Percentiles rank a stretch among this genome's conserved stretches.
phyloP scores from a whole-genome alignment of 2,797 vertebrate genomes.

The Phylloscopus collybita region DNA sequence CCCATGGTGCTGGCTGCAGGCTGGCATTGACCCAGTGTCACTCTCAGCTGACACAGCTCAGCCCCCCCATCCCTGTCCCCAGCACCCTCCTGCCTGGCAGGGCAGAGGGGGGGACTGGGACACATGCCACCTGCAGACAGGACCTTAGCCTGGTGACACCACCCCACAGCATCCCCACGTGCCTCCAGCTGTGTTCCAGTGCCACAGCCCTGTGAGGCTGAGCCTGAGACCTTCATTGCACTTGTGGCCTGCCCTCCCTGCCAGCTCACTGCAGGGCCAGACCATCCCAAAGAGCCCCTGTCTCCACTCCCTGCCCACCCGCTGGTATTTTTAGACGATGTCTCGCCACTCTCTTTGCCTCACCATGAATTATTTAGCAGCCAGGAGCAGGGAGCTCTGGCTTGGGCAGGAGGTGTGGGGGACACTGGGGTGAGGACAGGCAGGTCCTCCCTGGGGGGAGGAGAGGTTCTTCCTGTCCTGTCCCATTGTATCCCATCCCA shows the following conservation, averaged over 20 bases:
- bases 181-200: neutral
- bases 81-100: neutral
- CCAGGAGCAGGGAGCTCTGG: neutral
- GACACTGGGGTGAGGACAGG: neutral
- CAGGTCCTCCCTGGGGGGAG: neutral
- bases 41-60: neutral
- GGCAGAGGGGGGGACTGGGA: too few species aligned
- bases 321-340: neutral
- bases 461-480: neutral
- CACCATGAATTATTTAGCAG: constrained; percentile 13
- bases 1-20: neutral
- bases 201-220: neutral
- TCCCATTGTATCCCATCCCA: neutral
- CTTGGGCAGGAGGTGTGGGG: fast-evolving
- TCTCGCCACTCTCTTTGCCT: neutral
- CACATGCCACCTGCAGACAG: neutral
- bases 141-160: neutral
- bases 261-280: neutral
- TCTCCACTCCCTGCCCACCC: neutral
- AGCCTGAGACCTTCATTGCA: neutral
- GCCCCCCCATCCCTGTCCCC: neutral
- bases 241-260: neutral
- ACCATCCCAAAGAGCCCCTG: neutral
- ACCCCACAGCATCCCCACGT: fast-evolving
- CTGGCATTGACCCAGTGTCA: neutral